Conservation (phyloP, 2,888 invertebrate genomes). For the Megaustenia siamemsis region DNA sequence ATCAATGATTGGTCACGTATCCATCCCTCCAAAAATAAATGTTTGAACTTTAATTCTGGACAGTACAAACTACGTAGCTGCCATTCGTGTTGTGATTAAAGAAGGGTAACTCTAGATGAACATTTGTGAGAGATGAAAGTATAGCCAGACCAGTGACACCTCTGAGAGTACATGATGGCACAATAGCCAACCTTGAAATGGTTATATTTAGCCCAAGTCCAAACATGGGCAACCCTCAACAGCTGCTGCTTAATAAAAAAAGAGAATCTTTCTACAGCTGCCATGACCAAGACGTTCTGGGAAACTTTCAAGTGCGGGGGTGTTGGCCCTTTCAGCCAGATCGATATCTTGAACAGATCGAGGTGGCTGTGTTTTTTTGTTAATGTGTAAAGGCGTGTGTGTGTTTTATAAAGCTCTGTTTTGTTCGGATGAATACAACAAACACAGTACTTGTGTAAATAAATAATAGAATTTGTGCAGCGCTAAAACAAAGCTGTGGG, state of each 20-base stretch:
- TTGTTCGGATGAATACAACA: no score
- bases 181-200: neutral
- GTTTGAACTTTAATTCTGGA: neutral
- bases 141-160: neutral
- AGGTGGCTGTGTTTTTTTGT: neutral
- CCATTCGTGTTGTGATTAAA: neutral
- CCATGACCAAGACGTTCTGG: neutral
- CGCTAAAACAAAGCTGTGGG: no score
- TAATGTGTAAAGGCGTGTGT: neutral
- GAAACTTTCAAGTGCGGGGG: neutral
- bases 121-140: neutral
- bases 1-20: neutral
- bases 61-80: neutral
- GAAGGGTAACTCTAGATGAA: neutral
- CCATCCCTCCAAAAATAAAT: neutral
- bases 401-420: no score
- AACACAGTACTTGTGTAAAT: no score
- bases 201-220: neutral
- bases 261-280: neutral
- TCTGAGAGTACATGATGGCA: neutral
- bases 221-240: neutral
- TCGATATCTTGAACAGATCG: neutral
- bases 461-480: no score
- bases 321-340: neutral
- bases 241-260: neutral